Conservation (phyloP, 2,113 vertebrate species). For the Protobothrops flavoviridis region DNA sequence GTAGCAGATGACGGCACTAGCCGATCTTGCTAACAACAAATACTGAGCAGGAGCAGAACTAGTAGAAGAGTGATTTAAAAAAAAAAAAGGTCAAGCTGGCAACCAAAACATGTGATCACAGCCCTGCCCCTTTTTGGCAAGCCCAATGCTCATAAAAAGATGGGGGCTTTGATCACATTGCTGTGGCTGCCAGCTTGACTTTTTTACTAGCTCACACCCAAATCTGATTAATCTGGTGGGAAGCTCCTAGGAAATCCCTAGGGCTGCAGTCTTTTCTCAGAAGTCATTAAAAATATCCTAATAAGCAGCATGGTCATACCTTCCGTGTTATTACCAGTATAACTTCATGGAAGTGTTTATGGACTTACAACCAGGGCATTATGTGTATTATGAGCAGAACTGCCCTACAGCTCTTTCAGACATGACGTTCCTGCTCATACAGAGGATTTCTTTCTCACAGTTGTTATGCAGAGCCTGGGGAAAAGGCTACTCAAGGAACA, state of each 20-base stretch:
- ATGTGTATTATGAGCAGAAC: neutral
- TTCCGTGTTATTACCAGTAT: neutral
- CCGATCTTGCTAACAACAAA: neutral
- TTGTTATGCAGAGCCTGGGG: neutral
- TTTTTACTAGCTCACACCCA: neutral
- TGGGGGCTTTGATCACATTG: neutral
- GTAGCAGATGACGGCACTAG: neutral
- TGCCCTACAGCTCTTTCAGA: neutral
- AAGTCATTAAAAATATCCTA: neutral
- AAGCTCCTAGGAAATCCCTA: neutral
- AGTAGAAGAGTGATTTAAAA: neutral
- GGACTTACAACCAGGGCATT: neutral
- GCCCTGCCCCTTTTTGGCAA: neutral
- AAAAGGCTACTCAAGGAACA: neutral
- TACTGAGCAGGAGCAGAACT: neutral
- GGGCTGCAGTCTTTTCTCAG: neutral
- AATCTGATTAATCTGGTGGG: neutral
- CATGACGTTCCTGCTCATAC: neutral
- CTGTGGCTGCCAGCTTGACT: neutral
- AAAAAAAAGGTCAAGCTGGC: neutral
- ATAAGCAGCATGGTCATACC: too few species aligned
- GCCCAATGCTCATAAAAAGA: neutral
- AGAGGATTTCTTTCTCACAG: neutral
- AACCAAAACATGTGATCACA: neutral
- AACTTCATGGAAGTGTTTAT: neutral